A percentile compares a stretch with the other conserved stretches of the same genome.
phyloP scores from a whole-genome alignment of 2,888 invertebrate genomes.

The Macrophya annulata region DNA sequence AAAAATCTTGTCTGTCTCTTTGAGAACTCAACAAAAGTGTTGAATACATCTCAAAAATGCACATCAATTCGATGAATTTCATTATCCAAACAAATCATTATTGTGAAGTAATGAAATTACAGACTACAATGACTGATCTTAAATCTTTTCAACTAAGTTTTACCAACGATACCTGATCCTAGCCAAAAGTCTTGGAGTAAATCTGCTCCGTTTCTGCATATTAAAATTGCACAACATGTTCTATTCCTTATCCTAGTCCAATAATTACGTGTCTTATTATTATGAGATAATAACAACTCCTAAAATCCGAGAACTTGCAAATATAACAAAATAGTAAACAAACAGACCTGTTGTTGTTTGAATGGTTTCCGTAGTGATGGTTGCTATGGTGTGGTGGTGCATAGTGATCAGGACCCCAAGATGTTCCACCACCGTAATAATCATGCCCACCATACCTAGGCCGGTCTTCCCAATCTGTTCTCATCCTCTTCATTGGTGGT shows the following conservation, averaged over 20 bases:
- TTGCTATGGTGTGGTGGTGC: conserved; percentile 82
- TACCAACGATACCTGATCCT: conserved; percentile 18
- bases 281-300: too few species aligned
- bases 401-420: conserved; percentile 75
- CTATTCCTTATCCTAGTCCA: not conserved
- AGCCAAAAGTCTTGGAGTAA: conserved; percentile 42
- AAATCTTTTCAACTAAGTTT: not conserved
- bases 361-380: conserved; percentile 83
- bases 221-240: conserved; percentile 1
- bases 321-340: conserved; percentile 2
- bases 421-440: conserved; percentile 70
- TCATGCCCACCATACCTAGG: conserved; percentile 72
- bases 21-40: too few species aligned
- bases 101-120: not conserved
- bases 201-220: conserved; percentile 49
- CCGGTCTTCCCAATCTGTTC: conserved; percentile 86
- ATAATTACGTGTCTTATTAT: not conserved
- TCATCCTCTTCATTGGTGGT: conserved; percentile 89
- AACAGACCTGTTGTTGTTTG: conserved; percentile 74
- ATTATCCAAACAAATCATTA: not conserved
- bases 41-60: too few species aligned
- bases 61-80: too few species aligned
- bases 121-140: not conserved
- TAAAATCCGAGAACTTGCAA: not conserved
- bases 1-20: not conserved